Evolutionary conservation across 2,113 vertebrate genomes (phyloP), one percentile per base, ranked within the genome.

Genomic region (human (Homo sapiens)): DNA sequence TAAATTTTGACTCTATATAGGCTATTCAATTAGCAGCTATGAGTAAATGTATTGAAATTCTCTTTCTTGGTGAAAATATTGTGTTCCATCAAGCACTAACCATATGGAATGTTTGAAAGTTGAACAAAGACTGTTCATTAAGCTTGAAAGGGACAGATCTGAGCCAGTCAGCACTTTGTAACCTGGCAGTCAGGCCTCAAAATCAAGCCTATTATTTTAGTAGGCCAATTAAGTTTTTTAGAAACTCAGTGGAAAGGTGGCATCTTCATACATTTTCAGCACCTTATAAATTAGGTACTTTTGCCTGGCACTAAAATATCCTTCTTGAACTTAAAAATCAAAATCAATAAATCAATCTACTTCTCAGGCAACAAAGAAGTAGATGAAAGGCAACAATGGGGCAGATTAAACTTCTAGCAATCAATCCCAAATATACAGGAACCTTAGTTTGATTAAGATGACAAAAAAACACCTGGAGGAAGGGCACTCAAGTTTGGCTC

Each of bases 121-220:
- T 89, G 96, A 98, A 97, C 98, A 98, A 98, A 96, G 87, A 85
- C 76, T 96, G 66, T 97, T 98, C 92, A 98, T 98, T 98, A 98
- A 98, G 96, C 83, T 94, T 98, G 96, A 98, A 98, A 97, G 98
- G 96, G 92, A 97, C 57, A 97, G 95, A 97, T 98, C 78, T 90
- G 96, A 98, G 97, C 94, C 89, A 98, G 96, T 87, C 80, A 98
- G 97, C 95, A 96, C 73, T 97, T 96, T 98, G 92, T 98, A 98
- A 98, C 90, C 82, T 97, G 76, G 89, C 95, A 98, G 45, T 95
- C 96, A 97, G 96, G 48, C 94, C 90, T 97, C 98, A 97, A 96
- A 98, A 97, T 97, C 90, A 98, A 97, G 93, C 43, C 70, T 98
- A 97, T 98, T 98, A 98, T 98, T 98, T 98, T 76, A 97, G 61